These are phyloP conservation scores for Drosophila varians DNA, from an alignment of 1,140 invertebrate genomes.

Conservation along the genomic window DNA sequence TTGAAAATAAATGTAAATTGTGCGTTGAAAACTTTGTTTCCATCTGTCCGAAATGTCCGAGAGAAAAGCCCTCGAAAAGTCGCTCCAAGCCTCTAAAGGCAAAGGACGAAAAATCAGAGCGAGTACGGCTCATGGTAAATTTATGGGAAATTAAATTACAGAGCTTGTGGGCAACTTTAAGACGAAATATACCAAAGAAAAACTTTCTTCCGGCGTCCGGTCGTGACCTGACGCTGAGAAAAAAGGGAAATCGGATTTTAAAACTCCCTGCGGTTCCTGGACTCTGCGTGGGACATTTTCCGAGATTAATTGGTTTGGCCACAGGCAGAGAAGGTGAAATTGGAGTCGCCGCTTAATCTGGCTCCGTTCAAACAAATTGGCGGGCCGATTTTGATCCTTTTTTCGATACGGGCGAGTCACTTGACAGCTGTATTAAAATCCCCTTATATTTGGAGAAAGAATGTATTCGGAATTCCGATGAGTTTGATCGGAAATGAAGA, in stretches of 20 bases:
- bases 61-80: neutral
- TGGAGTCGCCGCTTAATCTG: constrained; percentile 44
- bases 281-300: constrained; percentile 20
- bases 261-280: constrained; percentile 18
- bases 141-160: constrained; percentile 54
- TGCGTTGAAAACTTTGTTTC: constrained; percentile 41
- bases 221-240: constrained; percentile 54
- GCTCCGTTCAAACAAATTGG: constrained; percentile 39
- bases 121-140: constrained; percentile 20
- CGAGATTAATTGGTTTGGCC: constrained; percentile 71
- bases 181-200: constrained; percentile 7
- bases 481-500: constrained; percentile 21
- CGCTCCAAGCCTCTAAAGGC: constrained; percentile 2
- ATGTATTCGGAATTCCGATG: neutral
- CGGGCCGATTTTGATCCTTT: constrained; percentile 12
- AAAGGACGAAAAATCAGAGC: constrained; percentile 1
- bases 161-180: constrained; percentile 42
- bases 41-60: neutral
- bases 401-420: neutral
- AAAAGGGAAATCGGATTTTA: constrained; percentile 40
- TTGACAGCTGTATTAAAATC: constrained; percentile 25
- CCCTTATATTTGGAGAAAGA: constrained; percentile 2
- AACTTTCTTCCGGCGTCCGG: constrained; percentile 31
- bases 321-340: constrained; percentile 42
- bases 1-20: constrained; percentile 55